Percentiles rank a stretch among this genome's conserved stretches.
phyloP scores from a whole-genome alignment of 2,888 invertebrate genomes.

The Cybosia mesomella region DNA sequence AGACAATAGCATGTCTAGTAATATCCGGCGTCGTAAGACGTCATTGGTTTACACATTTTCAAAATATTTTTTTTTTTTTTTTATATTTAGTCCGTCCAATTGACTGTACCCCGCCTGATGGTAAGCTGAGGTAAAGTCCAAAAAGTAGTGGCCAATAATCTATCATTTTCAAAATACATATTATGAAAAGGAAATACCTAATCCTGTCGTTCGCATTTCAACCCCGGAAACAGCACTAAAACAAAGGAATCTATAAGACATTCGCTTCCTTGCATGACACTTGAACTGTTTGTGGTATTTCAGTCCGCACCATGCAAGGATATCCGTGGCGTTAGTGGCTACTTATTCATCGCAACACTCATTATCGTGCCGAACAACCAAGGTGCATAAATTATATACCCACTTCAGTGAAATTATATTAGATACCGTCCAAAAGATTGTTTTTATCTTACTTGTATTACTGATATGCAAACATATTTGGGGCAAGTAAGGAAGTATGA shows the following conservation, averaged over 20 bases:
- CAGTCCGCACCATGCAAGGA: constrained; percentile 53
- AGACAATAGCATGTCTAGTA: no score
- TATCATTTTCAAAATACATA: background rate
- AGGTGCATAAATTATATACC: constrained; percentile 56
- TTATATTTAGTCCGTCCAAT: no score
- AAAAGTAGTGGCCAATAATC: no score
- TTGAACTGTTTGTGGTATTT: constrained; percentile 46
- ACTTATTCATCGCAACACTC: constrained; percentile 66
- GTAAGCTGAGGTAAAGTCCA: no score
- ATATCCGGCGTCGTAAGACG: no score
- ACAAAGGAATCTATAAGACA: constrained; percentile 29
- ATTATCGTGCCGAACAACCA: constrained; percentile 54
- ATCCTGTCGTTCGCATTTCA: background rate
- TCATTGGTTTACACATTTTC: no score
- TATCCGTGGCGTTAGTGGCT: constrained; percentile 53
- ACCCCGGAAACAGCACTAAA: constrained; percentile 17
- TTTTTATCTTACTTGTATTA: background rate
- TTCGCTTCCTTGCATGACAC: constrained; percentile 49
- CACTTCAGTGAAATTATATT: constrained; percentile 40
- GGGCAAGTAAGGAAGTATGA: background rate
- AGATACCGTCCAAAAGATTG: constrained; percentile 13
- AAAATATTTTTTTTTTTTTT: no score
- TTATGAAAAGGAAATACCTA: background rate
- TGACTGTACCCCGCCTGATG: no score
- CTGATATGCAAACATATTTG: background rate